phyloP scores from a whole-genome alignment of 2,113 vertebrate genomes.

The Tupaia tana region DNA sequence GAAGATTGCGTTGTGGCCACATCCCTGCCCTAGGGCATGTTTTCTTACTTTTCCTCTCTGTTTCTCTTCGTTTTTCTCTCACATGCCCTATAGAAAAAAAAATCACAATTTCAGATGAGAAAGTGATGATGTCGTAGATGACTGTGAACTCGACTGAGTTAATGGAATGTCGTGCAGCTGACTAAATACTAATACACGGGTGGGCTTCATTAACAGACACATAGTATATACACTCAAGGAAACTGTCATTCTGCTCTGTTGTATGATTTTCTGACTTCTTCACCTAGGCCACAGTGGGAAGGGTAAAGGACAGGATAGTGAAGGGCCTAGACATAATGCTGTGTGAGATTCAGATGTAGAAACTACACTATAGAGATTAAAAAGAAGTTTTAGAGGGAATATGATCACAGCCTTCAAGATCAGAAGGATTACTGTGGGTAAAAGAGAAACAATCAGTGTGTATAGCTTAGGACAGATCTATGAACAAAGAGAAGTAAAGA shows the following conservation, averaged over 20 bases:
- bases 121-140: background rate
- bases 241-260: background rate
- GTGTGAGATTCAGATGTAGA: background rate
- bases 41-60: no score
- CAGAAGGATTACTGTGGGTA: background rate
- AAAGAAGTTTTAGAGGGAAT: background rate
- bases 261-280: background rate
- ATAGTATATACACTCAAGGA: background rate
- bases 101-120: constrained; percentile 3
- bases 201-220: background rate
- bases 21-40: no score
- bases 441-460: background rate
- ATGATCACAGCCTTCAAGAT: background rate
- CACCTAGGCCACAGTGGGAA: background rate
- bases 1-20: no score
- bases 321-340: background rate
- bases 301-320: background rate
- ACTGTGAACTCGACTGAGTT: background rate
- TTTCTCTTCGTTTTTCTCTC: no score
- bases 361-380: background rate
- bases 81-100: background rate
- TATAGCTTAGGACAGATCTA: background rate
- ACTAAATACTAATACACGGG: background rate
- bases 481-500: background rate
- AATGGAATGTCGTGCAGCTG: background rate